Conservation (phyloP, 2,797 vertebrate genomes). For the Thunnus albacares region DNA sequence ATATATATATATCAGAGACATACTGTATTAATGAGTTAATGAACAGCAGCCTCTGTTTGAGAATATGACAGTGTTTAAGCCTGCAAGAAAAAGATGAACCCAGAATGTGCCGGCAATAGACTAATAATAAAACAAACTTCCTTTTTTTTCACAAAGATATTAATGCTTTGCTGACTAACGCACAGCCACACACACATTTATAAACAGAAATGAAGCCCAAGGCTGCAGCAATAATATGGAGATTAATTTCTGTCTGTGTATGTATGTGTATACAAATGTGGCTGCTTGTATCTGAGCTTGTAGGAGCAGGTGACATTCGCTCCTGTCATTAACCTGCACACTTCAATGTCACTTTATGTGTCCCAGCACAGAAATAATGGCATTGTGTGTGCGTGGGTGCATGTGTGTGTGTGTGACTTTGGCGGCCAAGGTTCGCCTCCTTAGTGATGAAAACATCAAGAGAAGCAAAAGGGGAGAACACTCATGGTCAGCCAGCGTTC, state of each 20-base stretch:
- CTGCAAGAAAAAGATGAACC: slow-evolving; percentile 7
- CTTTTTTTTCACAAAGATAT: slow-evolving; percentile 24
- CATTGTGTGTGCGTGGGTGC: not conserved
- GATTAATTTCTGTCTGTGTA: slow-evolving; percentile 47
- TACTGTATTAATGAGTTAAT: slow-evolving; percentile 29
- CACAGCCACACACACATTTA: slow-evolving; percentile 6
- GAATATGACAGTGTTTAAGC: slow-evolving; percentile 15
- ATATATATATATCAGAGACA: slow-evolving; percentile 5
- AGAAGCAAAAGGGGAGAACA: slow-evolving; percentile 40
- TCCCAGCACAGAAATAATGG: slow-evolving; percentile 27
- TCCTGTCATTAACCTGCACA: slow-evolving; percentile 51
- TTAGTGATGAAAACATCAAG: slow-evolving; percentile 59
- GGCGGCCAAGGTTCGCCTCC: slow-evolving; percentile 28
- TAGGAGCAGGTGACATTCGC: slow-evolving; percentile 37
- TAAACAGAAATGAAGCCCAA: slow-evolving; percentile 28
- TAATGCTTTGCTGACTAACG: slow-evolving; percentile 8
- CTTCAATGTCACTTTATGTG: slow-evolving; percentile 46
- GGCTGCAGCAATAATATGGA: slow-evolving; percentile 22
- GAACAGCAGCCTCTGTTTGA: slow-evolving; percentile 26
- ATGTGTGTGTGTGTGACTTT: slow-evolving; percentile 3
- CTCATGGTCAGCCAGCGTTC: slow-evolving; percentile 42
- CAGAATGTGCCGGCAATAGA: not conserved
- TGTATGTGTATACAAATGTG: slow-evolving; percentile 33
- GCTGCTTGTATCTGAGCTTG: slow-evolving; percentile 43
- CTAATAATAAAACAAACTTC: slow-evolving; percentile 22